Evolutionary conservation across 2,888 invertebrate species (phyloP).

Genomic region (Drosophila lacicola): DNA sequence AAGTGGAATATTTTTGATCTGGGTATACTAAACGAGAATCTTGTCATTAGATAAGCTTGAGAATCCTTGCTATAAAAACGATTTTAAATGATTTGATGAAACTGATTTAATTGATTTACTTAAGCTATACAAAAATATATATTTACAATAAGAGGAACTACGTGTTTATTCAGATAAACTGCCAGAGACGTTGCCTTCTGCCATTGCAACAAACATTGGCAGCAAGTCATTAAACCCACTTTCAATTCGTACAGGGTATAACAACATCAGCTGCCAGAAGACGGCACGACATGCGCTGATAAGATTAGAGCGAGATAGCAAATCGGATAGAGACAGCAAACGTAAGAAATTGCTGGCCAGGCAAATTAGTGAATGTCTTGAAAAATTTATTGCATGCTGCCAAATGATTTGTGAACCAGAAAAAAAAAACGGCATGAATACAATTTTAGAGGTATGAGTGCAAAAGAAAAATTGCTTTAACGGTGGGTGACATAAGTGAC

Average conservation of each 20-base stretch:
- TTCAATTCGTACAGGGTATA: neutral
- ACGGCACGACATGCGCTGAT: constrained; percentile 46
- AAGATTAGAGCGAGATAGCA: constrained; percentile 59
- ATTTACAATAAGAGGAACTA: too few relatives aligned
- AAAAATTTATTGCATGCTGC: constrained; percentile 49
- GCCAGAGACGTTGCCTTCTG: too few relatives aligned
- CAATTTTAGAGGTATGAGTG: neutral
- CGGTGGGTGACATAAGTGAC: neutral
- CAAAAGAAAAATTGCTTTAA: constrained; percentile 1
- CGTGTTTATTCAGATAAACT: too few relatives aligned
- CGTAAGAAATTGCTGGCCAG: constrained; percentile 17
- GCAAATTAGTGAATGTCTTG: constrained; percentile 45
- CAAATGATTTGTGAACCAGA: constrained; percentile 33
- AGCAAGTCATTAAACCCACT: neutral
- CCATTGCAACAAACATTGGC: neutral
- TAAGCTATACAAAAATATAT: too few relatives aligned
- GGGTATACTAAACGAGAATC: too few relatives aligned
- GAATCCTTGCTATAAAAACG: too few relatives aligned
- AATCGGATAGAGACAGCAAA: constrained; percentile 34
- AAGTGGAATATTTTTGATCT: too few relatives aligned
- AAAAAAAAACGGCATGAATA: constrained; percentile 2
- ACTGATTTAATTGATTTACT: too few relatives aligned
- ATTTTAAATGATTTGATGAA: too few relatives aligned
- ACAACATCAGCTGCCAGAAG: constrained; percentile 46
- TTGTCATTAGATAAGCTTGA: too few relatives aligned